These are phyloP conservation scores for Liopterus haemorrhoidalis DNA, from an alignment of 2,888 invertebrate genomes.

Conservation along the genomic window DNA sequence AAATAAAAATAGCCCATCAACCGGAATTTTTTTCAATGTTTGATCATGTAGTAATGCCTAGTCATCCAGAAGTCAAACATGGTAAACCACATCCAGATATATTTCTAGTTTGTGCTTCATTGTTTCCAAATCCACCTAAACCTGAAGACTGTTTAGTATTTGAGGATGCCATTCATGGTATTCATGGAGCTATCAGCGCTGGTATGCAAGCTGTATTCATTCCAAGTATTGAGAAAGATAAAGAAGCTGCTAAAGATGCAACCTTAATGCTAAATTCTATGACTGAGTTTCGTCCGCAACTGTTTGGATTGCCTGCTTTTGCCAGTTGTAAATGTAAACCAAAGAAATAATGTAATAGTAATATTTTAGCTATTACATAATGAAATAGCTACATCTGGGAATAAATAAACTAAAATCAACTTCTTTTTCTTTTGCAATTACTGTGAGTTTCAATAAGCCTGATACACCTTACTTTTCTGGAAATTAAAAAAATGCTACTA, in stretches of 20 bases:
- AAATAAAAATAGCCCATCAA: constrained; percentile 61
- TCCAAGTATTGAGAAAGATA: constrained; percentile 55
- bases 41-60: constrained; percentile 73
- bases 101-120: constrained; percentile 68
- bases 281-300: constrained; percentile 72
- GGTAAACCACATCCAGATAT: constrained; percentile 90
- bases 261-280: constrained; percentile 67
- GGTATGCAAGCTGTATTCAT: constrained; percentile 85
- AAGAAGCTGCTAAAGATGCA: constrained; percentile 52
- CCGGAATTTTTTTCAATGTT: constrained; percentile 63
- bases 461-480: no score
- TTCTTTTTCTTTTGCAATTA: no score
- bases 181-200: constrained; percentile 67
- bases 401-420: no score
- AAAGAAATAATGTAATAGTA: no score
- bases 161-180: constrained; percentile 89
- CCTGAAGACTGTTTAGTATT: constrained; percentile 72
- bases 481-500: no score
- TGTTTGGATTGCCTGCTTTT: constrained; percentile 77
- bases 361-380: no score
- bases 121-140: constrained; percentile 64
- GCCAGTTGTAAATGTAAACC: no score
- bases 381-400: no score
- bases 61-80: constrained; percentile 73
- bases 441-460: no score